Percentiles rank a stretch among this genome's conserved stretches.
phyloP scores from a whole-genome alignment of 2,113 vertebrate genomes.

The Oryzias melastigma region DNA sequence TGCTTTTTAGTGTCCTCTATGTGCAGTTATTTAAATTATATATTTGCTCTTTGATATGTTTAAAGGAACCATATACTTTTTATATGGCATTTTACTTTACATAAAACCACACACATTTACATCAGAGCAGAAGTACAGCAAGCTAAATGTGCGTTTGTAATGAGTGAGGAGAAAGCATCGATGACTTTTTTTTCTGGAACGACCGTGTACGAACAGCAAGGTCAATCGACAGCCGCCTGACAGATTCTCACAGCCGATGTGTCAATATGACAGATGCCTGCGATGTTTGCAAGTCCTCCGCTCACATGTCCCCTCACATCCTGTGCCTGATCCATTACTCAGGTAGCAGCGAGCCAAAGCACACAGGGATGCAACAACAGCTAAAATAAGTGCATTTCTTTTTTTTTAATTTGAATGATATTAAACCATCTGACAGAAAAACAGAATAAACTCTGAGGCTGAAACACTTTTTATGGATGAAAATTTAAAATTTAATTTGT shows the following conservation, averaged over 20 bases:
- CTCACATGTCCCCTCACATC: conserved; percentile 36
- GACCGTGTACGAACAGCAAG: conserved; percentile 42
- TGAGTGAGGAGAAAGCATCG: conserved; percentile 7
- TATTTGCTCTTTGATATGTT: no score
- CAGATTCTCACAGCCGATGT: conserved; percentile 51
- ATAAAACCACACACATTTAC: not conserved
- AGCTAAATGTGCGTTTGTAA: not conserved
- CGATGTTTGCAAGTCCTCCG: conserved; percentile 59
- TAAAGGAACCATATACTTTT: no score
- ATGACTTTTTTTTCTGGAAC: conserved; percentile 4
- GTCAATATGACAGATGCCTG: conserved; percentile 61
- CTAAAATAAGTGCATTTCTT: not conserved
- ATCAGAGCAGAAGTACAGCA: not conserved
- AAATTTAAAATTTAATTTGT: no score
- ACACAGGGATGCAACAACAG: not conserved
- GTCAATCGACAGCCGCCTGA: conserved; percentile 42
- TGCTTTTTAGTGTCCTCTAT: no score
- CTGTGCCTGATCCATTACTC: conserved; percentile 24
- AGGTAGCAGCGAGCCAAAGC: conserved; percentile 20
- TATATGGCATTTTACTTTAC: no score
- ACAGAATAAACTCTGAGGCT: no score
- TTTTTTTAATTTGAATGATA: no score
- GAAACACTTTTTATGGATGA: no score
- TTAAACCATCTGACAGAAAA: no score
- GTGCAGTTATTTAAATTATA: no score